A percentile compares a stretch with the other conserved stretches of the same genome.
Conservation (phyloP, 1,140 invertebrate species). For the Agrypnia vestita region DNA sequence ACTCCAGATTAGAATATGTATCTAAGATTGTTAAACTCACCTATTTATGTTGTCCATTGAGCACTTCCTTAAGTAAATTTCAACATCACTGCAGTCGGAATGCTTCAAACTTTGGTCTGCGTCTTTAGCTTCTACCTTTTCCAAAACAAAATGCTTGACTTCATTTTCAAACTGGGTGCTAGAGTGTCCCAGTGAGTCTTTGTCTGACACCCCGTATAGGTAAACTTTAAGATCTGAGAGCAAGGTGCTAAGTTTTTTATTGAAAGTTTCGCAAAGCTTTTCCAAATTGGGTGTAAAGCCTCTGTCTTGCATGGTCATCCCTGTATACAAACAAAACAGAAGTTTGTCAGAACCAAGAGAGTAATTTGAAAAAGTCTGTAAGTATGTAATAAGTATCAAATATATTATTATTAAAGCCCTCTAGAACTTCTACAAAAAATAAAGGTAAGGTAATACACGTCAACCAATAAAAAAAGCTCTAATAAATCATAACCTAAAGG, state of each 20-base stretch:
- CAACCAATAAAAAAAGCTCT: too few species aligned
- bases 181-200: not conserved
- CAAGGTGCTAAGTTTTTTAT: slow-evolving; percentile 78
- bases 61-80: slow-evolving; percentile 72
- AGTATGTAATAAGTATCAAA: too few species aligned
- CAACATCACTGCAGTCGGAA: slow-evolving; percentile 71
- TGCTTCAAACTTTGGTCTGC: slow-evolving; percentile 17
- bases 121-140: slow-evolving; percentile 32
- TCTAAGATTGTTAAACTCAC: slow-evolving; percentile 54
- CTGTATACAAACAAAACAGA: slow-evolving; percentile 63
- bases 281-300: slow-evolving; percentile 84
- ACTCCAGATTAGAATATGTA: too few species aligned
- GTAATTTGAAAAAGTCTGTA: too few species aligned
- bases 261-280: slow-evolving; percentile 80
- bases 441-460: too few species aligned
- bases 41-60: slow-evolving; percentile 69
- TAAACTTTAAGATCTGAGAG: slow-evolving; percentile 82
- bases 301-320: slow-evolving; percentile 84
- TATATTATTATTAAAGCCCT: too few species aligned
- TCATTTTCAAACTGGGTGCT: slow-evolving; percentile 46
- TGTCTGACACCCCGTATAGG: slow-evolving; percentile 69
- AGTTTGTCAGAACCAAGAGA: not conserved
- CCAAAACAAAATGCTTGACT: slow-evolving; percentile 44
- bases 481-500: too few species aligned
- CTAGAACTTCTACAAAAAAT: too few species aligned